Conservation (phyloP, 2,797 vertebrate genomes). For the Molossus alvarezi region DNA sequence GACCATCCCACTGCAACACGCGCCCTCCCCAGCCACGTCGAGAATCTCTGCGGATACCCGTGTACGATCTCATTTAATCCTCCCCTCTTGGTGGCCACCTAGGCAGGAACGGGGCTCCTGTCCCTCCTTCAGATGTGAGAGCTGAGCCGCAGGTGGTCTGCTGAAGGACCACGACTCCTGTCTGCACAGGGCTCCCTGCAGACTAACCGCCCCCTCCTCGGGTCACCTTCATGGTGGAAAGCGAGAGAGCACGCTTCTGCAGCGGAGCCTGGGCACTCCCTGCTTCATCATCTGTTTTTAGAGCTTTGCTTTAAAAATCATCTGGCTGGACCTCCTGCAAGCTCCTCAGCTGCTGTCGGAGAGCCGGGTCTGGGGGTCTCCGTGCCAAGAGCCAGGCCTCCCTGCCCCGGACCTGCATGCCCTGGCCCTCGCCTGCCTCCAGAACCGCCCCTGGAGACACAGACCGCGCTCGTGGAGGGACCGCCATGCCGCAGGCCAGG, state of each 20-base stretch:
- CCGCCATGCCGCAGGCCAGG: neutral
- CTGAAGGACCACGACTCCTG: neutral
- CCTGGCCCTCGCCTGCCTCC: neutral
- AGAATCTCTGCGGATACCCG: neutral
- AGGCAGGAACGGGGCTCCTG: neutral
- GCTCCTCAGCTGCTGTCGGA: neutral
- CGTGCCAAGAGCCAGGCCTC: neutral
- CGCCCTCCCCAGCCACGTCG: neutral
- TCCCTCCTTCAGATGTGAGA: neutral
- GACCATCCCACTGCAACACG: neutral
- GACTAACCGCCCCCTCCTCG: neutral
- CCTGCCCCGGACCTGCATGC: rapidly evolving
- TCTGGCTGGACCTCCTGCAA: neutral
- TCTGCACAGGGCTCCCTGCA: neutral
- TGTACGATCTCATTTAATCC: rapidly evolving
- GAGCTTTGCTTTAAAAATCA: neutral
- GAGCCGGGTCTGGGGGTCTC: neutral
- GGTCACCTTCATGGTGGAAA: neutral
- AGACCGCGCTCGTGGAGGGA: rapidly evolving
- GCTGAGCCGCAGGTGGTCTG: neutral
- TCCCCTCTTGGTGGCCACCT: rapidly evolving
- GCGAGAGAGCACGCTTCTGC: neutral
- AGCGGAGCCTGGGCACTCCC: neutral
- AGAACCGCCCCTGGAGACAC: neutral
- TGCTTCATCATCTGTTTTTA: neutral